Base-by-base conservation (phyloP, 1,140 invertebrate genomes). In the Dufourea novaeangliae region DNA sequence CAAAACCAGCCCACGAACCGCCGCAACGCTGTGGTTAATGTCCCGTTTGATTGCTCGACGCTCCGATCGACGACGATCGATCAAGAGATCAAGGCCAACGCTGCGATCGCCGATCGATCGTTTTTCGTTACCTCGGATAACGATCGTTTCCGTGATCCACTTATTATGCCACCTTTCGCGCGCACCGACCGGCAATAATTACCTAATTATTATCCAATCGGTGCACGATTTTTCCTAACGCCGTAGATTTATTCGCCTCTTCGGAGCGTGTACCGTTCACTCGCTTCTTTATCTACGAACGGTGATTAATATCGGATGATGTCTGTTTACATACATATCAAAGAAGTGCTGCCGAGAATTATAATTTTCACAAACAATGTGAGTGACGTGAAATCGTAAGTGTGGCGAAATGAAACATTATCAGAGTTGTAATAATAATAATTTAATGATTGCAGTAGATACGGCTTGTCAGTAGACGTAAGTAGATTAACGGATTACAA, bases 31-130 rank as follows among this genome's bases (percentile, higher is more conserved):
- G 91, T 92, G 91, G 91, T 92, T 91, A 91, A 90, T 91, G 90
- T 91, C 87, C 87, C 89, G 90, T 91, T 91, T 88, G 90, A 90
- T 90, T 87, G 87, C 86, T 90, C 84, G 84, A 82, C 88, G 86
- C 81, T 87, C 50, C 76, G 61, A 83, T 54, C 82, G 80, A n/a
- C 78, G 81, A 83, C 83, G 78, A 80, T 83, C 81, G 66, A 69
- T 79, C 80, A 73, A 71, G 50, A 57, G 83, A 83, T 84, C 78
- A 79, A 77, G 81, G 82, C 52, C 78, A 80, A 32, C 37, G 52
- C 52, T 63, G 52, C 41, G 74, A 69, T 56, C 22, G 12, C 32
- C 41, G 29, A 52, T 29, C 70, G 61, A 63, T 73, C 62, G 44
- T 82, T 73, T 66, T 82, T 82, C 57, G 46, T 22, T 69, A 32